Conservation (phyloP, 2,113 vertebrate species). For the Brachyhypopomus occidentalis region DNA sequence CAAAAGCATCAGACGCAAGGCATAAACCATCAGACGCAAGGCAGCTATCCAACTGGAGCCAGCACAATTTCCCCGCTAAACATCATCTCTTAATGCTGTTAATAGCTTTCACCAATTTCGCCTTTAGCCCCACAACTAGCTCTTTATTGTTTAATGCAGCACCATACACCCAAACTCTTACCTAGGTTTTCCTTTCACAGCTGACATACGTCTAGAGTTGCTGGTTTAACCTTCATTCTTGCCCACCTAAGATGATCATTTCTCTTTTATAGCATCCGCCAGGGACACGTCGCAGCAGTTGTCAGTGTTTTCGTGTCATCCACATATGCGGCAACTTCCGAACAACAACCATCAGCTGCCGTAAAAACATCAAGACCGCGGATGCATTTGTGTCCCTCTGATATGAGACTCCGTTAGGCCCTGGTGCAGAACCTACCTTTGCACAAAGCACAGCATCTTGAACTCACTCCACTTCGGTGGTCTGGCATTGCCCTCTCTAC, state of each 20-base stretch:
- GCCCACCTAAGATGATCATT: not conserved
- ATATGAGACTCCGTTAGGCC: no score
- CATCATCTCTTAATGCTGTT: not conserved
- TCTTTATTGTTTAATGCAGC: not conserved
- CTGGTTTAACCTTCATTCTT: not conserved
- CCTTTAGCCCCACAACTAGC: not conserved
- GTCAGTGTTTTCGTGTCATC: no score
- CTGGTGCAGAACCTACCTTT: not conserved
- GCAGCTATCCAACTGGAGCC: no score
- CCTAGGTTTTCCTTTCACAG: not conserved
- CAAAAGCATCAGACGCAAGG: no score
- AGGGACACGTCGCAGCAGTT: no score
- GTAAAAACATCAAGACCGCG: no score
- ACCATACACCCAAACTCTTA: not conserved
- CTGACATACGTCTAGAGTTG: not conserved
- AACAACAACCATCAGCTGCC: no score
- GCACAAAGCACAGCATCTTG: not conserved
- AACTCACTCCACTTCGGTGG: not conserved
- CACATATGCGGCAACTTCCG: no score
- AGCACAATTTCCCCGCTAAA: not conserved
- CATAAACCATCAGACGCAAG: no score
- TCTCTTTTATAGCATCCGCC: no score
- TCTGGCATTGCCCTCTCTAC: not conserved
- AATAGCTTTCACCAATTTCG: not conserved
- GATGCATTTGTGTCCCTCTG: not conserved